A percentile compares a stretch with the other conserved stretches of the same genome.
These are phyloP conservation scores for Meleagris gallopavo DNA, from an alignment of 2,113 vertebrate genomes.

Conservation along the genomic window DNA sequence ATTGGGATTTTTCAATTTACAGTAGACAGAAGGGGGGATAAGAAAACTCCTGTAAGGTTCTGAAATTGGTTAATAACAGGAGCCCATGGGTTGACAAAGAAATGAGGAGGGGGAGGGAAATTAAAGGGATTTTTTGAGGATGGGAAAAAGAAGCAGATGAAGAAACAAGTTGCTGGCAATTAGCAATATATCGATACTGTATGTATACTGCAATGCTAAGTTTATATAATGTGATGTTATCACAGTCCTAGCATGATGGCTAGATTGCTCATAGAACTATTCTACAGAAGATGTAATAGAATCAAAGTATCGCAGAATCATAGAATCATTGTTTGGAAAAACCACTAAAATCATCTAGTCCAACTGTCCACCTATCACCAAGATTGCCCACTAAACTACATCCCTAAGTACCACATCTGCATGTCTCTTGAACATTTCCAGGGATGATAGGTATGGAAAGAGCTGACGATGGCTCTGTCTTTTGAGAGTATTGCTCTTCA, in stretches of 20 bases:
- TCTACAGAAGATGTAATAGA: not conserved
- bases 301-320: too few species aligned
- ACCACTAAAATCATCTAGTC: too few species aligned
- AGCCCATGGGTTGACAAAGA: not conserved
- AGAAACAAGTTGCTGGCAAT: not conserved
- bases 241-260: rapidly evolving
- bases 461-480: not conserved
- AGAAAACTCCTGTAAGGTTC: not conserved
- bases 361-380: too few species aligned
- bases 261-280: not conserved
- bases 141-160: not conserved
- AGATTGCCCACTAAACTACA: too few species aligned
- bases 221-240: not conserved
- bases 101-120: not conserved
- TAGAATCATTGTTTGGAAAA: too few species aligned
- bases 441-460: not conserved
- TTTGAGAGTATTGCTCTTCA: rapidly evolving
- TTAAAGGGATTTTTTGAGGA: not conserved
- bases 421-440: too few species aligned
- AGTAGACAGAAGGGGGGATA: not conserved
- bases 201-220: not conserved
- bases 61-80: not conserved
- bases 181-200: not conserved
- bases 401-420: too few species aligned
- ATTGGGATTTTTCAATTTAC: not conserved